A percentile compares a stretch with the other conserved stretches of the same genome.
Conservation (phyloP, 37 sponge, comb jelly and placozoan species). For the Tethya wilhelma region DNA sequence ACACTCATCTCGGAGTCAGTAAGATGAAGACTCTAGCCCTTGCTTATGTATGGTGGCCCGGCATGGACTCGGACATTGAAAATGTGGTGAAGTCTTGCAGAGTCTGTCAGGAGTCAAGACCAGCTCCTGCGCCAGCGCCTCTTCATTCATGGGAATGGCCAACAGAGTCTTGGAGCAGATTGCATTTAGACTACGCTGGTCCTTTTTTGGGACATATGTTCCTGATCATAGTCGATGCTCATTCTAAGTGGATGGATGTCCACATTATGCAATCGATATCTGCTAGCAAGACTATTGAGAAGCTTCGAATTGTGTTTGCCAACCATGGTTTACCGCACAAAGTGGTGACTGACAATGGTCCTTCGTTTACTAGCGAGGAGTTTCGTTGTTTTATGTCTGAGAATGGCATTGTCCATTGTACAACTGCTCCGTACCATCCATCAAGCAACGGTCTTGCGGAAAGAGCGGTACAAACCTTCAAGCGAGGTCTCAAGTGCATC, state of each 20-base stretch:
- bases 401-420: constrained; percentile 22
- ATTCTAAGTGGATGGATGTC: constrained; percentile 9
- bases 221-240: constrained; percentile 7
- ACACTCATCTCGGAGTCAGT: constrained; percentile 10
- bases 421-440: constrained; percentile 30
- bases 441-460: constrained; percentile 55
- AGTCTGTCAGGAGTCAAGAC: constrained; percentile 9
- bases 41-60: constrained; percentile 50
- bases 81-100: constrained; percentile 6
- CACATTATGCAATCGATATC: constrained; percentile 5
- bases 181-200: constrained; percentile 21
- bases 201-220: constrained; percentile 8
- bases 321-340: constrained; percentile 18
- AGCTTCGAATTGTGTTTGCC: constrained; percentile 14
- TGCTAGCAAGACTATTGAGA: constrained; percentile 9
- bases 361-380: constrained; percentile 15
- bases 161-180: constrained; percentile 42
- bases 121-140: constrained; percentile 27
- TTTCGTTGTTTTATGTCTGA: neutral
- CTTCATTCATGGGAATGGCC: constrained; percentile 62
- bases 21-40: constrained; percentile 50
- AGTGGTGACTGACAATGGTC: constrained; percentile 33
- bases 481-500: neutral
- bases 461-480: constrained; percentile 46
- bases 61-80: constrained; percentile 49